Evolutionary conservation across 2,888 invertebrate species (phyloP).

Genomic region (Crematogaster levior): DNA sequence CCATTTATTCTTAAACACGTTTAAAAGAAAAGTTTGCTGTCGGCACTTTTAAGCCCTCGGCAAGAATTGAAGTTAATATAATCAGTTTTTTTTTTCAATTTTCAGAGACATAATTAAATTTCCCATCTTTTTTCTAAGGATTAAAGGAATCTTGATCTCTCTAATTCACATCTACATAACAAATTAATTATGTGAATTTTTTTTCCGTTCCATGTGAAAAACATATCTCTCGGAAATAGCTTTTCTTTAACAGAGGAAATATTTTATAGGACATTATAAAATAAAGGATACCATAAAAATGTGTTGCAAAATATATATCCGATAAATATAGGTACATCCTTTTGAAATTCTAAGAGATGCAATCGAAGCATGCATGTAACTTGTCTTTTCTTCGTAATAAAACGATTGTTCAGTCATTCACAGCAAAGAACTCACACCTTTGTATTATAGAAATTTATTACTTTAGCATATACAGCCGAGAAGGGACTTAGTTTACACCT

Average conservation of each 20-base stretch:
- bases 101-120: background rate
- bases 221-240: background rate
- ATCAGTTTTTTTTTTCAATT: conserved; percentile 1
- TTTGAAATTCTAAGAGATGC: background rate
- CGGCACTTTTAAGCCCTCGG: background rate
- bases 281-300: background rate
- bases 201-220: background rate
- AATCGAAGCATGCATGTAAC: background rate
- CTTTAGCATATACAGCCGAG: too few species aligned
- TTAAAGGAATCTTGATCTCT: background rate
- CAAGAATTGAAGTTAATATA: background rate
- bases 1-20: conserved; percentile 9
- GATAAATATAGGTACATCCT: background rate
- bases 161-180: background rate
- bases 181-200: background rate
- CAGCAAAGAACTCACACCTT: background rate
- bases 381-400: background rate
- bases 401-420: background rate
- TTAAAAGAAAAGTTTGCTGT: conserved; percentile 25
- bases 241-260: background rate
- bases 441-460: too few species aligned
- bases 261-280: background rate
- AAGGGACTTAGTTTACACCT: too few species aligned
- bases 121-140: background rate
- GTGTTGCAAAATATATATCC: background rate